Evolutionary conservation across 2,888 invertebrate species (phyloP).

Genomic region (Celastrina argiolus): DNA sequence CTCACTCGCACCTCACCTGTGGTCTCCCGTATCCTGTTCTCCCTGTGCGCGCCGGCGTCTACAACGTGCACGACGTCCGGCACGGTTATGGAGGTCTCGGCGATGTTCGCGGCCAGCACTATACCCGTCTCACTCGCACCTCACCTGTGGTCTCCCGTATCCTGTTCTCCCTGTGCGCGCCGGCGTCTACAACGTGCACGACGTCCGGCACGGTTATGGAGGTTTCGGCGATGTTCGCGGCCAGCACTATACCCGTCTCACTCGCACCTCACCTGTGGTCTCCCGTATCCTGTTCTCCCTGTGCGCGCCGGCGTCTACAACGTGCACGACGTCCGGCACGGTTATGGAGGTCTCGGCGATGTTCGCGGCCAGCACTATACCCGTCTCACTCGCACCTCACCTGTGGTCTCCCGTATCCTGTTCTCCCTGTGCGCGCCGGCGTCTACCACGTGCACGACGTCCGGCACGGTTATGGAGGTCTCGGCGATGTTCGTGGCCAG

Average conservation of each 20-base stretch:
- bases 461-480: constrained; percentile 85
- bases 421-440: constrained; percentile 80
- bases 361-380: constrained; percentile 82
- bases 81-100: no score
- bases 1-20: constrained; percentile 71
- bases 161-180: constrained; percentile 77
- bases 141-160: constrained; percentile 70
- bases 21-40: constrained; percentile 72
- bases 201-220: constrained; percentile 86
- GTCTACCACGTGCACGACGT: constrained; percentile 83
- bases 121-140: not conserved
- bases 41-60: constrained; percentile 81
- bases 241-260: constrained; percentile 71
- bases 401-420: constrained; percentile 69
- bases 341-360: constrained; percentile 74
- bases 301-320: constrained; percentile 75
- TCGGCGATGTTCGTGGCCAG: constrained; percentile 84
- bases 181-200: constrained; percentile 82
- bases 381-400: constrained; percentile 35
- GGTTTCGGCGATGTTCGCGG: constrained; percentile 86
- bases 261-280: constrained; percentile 62
- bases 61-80: constrained; percentile 83
- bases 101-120: no score
- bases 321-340: constrained; percentile 50
- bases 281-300: constrained; percentile 70